Evolutionary conservation across 2,888 invertebrate species (phyloP), one percentile per base, ranked within the genome.

Genomic region (Octonoba sinensis): DNA sequence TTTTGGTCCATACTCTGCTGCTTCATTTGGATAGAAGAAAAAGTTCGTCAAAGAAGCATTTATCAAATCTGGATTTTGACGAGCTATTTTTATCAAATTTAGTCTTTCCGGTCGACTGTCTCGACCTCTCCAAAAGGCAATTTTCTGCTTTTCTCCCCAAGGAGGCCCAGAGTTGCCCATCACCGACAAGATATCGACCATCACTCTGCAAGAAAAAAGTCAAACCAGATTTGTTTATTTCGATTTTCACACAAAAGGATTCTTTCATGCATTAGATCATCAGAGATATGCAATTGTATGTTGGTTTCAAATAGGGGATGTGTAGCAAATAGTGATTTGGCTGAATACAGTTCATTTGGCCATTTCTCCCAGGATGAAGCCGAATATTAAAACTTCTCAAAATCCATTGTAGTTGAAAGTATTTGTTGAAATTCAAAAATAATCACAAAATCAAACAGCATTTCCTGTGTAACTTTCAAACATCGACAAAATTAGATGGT

Each of bases 11-110:
- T 96, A 96, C 87, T 93, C 91, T 22, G 92, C 90, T 87, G 94
- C 93, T 88, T 95, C 92, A 86, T 96, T 93, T 84, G 93, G 92
- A 87, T 95, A 98, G 90, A 99, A 99, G 89, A 99, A 99, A 89
- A 97, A 97, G 88, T 96, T 95, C 0, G 98, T 98, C 27, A 98
- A 91, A 0, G 96, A 95, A 15, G 93, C 97, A 90, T 98, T 96
- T 82, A 97, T 92, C 4, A 96, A 88, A 71, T 95, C 92, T 0
- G 96, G 93, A 89, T 93, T 86, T 86, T 91, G 89, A 84, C 93
- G 91, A 0, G 95, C 92, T 85, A 97, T 91, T 72, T 93, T 92
- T 16, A 97, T 92, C 24, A 98, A 91, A 85, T 94, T 91, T 18
- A 98, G 90, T 46, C 98, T 91, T 87, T 96, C 94, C 74, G 92